These are phyloP conservation scores for Haplotaxodon microlepis DNA, from an alignment of 2,113 vertebrate species.

Conservation along the genomic window DNA sequence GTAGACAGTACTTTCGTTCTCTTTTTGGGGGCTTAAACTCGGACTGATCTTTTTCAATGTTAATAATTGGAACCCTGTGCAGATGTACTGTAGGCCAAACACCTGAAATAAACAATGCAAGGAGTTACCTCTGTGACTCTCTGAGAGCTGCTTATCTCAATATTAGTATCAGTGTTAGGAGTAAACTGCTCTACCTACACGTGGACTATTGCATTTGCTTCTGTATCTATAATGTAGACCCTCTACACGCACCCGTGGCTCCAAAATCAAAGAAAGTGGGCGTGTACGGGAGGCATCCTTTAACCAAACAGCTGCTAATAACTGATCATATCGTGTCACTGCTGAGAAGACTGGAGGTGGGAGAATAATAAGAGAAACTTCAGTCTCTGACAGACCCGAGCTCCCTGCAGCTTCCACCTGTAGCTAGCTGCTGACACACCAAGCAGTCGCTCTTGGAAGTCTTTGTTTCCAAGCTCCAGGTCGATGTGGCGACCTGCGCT, in stretches of 20 bases:
- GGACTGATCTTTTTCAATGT: background rate
- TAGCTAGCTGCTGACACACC: constrained; percentile 70
- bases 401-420: constrained; percentile 62
- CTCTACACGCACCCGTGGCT: background rate
- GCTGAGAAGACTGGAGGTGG: constrained; percentile 75
- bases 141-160: background rate
- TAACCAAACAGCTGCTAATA: constrained; percentile 71
- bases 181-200: background rate
- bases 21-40: background rate
- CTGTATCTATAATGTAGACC: background rate
- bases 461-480: constrained; percentile 76
- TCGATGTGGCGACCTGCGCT: constrained; percentile 63
- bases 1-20: accelerated
- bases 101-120: background rate
- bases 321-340: constrained; percentile 82
- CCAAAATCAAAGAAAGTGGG: constrained; percentile 27
- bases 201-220: background rate
- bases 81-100: background rate
- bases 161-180: background rate
- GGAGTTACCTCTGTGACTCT: background rate
- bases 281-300: constrained; percentile 23
- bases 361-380: constrained; percentile 77
- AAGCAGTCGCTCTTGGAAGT: constrained; percentile 69
- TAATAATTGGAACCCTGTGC: background rate
- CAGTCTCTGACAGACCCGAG: background rate